Evolutionary conservation across 1,140 invertebrate species (phyloP).

Genomic region (Macrotrachela quadricornifera): DNA sequence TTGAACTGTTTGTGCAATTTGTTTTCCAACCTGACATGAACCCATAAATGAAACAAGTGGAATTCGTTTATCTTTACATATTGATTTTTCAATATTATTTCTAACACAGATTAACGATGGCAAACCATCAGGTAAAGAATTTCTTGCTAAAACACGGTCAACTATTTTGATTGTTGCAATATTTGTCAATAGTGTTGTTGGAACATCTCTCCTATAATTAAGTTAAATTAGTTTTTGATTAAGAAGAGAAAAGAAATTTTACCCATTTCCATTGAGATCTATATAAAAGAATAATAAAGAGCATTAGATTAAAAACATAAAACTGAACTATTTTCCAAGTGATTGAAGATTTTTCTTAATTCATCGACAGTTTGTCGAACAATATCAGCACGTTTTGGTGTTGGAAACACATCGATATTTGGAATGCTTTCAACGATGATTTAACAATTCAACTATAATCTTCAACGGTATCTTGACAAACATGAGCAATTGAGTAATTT

Average conservation of each 20-base stretch:
- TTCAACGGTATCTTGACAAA: conserved; percentile 25
- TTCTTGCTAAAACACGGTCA: conserved; percentile 37
- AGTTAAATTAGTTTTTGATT: too few relatives aligned
- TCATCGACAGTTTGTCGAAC: conserved; percentile 84
- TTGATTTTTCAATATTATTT: conserved; percentile 54
- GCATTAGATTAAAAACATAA: not conserved
- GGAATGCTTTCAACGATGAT: conserved; percentile 2
- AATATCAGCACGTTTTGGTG: conserved; percentile 72
- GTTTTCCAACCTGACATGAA: conserved; percentile 46
- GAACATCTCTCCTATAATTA: conserved; percentile 90
- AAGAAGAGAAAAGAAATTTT: conserved; percentile 20
- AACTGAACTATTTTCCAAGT: conserved; percentile 55
- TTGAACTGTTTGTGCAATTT: conserved; percentile 68
- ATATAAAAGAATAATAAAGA: not conserved
- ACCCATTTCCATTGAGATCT: conserved; percentile 28
- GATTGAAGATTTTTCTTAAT: conserved; percentile 58
- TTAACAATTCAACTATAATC: conserved; percentile 5
- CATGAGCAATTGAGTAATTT: conserved; percentile 64
- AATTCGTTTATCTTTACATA: conserved; percentile 55
- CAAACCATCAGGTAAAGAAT: conserved; percentile 68
- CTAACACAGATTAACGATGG: conserved; percentile 66
- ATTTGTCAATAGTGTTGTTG: conserved; percentile 65
- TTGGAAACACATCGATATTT: conserved; percentile 54
- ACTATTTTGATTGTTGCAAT: conserved; percentile 62
- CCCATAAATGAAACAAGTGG: conserved; percentile 85